A percentile compares a stretch with the other conserved stretches of the same genome.
Conservation (phyloP, 2,113 vertebrate species). For the Myrmecobius fasciatus region DNA sequence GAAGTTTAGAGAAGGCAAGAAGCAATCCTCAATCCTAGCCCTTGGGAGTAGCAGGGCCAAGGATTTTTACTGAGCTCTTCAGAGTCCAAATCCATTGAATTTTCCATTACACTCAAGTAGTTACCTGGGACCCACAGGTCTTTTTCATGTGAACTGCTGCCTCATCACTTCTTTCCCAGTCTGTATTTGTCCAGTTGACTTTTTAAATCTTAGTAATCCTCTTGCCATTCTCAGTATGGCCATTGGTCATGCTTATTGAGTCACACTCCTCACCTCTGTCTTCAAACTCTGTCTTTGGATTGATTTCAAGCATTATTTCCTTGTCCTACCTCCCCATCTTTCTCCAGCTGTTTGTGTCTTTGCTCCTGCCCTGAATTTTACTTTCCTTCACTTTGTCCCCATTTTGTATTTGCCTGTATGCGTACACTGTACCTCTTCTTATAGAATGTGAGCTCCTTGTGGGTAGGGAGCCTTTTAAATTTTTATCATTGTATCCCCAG, state of each 20-base stretch:
- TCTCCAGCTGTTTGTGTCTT: neutral
- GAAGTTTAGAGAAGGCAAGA: neutral
- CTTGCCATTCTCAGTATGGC: neutral
- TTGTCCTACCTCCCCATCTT: too few species aligned
- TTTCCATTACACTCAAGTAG: neutral
- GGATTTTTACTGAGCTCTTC: neutral
- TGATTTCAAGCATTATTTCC: neutral
- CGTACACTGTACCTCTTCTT: neutral
- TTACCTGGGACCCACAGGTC: neutral
- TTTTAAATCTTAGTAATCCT: neutral
- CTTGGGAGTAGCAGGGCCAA: neutral
- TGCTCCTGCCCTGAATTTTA: neutral
- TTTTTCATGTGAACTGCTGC: neutral
- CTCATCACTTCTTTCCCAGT: neutral
- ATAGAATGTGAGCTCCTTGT: neutral
- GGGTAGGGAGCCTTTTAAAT: neutral
- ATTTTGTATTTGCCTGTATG: neutral
- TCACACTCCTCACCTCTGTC: neutral
- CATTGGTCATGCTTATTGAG: neutral
- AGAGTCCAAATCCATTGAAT: neutral
- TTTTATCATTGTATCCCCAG: neutral
- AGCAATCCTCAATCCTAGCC: neutral
- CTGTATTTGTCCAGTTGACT: neutral
- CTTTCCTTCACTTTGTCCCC: neutral
- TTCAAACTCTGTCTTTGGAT: neutral